Evolutionary conservation across 2,113 vertebrate species (phyloP), one percentile per base, ranked within the genome.

Genomic region (Perca fluviatilis): DNA sequence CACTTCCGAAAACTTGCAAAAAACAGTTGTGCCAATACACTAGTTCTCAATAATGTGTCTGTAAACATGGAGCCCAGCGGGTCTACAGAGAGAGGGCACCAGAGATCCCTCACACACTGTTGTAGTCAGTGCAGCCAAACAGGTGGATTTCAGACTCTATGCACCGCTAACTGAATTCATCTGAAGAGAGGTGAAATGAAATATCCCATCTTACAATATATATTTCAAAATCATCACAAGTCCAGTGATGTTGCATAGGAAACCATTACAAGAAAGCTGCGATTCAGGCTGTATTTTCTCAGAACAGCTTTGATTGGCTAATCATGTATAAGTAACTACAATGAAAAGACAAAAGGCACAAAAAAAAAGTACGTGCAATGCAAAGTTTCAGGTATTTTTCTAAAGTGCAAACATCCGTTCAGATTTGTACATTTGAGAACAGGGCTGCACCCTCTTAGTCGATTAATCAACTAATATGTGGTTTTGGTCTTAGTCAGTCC

Each of bases 81-180:
- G 68, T 68, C 79, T 33, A 27, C 89, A 91, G 89, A 83, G 79
- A 91, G 86, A 82, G 84, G 89, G 86, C 89, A 91, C 84, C 86
- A 91, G 77, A 91, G 86, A 75, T 67, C 84, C 74, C 84, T 83
- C 46, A 57, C 66, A 63, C 70, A 47, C 46, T 49, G 33, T 5
- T 79, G 67, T 1, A 54, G 57, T 63, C 74, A 18, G 21, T 40
- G 47, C 61, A 65, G 57, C 18, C 49, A 49, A 61, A 50, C 70
- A 80, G 78, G 62, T 77, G 61, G 78, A 62, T 57, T 56, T 50
- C 19, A 46, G 33, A 18, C 7, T 43, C 49, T 19, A 46, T 25
- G 60, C 66, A 65, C 43, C n/a, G 51, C 53, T 54, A 7, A 66
- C 54, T 60, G 21, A 54, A 25, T 30, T 60, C 23, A 65, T 58